Percentiles rank a stretch among this genome's conserved stretches.
These are phyloP conservation scores for Congeria kusceri DNA, from an alignment of 2,888 invertebrate species.

Conservation along the genomic window DNA sequence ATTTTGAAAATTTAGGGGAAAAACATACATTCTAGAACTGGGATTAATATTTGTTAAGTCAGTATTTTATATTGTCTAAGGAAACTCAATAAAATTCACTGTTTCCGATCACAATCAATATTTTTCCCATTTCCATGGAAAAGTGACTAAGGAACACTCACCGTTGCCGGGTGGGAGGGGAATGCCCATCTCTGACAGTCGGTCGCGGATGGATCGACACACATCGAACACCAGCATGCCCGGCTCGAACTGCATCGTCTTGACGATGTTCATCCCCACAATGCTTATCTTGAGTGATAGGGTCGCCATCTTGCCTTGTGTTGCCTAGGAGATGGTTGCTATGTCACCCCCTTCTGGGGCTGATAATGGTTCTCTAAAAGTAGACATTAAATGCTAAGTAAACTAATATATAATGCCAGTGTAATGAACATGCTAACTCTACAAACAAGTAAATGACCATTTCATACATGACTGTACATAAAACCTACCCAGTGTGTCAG, in stretches of 20 bases:
- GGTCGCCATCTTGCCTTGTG: constrained; percentile 83
- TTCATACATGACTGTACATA: too few species aligned
- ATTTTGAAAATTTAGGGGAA: too few species aligned
- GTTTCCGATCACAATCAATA: too few species aligned
- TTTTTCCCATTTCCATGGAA: neutral
- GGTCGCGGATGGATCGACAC: constrained; percentile 97
- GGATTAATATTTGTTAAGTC: too few species aligned
- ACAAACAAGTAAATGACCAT: too few species aligned
- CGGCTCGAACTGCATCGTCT: constrained; percentile 99
- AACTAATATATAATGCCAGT: neutral
- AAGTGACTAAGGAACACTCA: constrained; percentile 87
- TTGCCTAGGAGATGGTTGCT: constrained; percentile 18
- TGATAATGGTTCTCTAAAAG: constrained; percentile 39
- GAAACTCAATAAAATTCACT: too few species aligned
- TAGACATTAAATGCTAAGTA: constrained; percentile 4
- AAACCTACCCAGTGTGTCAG: too few species aligned
- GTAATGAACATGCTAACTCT: too few species aligned
- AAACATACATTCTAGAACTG: too few species aligned
- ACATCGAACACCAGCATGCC: constrained; percentile 98
- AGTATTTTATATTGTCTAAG: too few species aligned
- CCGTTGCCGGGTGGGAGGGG: constrained; percentile 89
- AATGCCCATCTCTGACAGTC: constrained; percentile 92
- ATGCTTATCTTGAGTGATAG: constrained; percentile 87
- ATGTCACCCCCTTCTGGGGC: constrained; percentile 65
- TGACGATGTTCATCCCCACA: constrained; percentile 89